phyloP scores from a whole-genome alignment of 2,113 vertebrate species.

The Trachemys scripta region DNA sequence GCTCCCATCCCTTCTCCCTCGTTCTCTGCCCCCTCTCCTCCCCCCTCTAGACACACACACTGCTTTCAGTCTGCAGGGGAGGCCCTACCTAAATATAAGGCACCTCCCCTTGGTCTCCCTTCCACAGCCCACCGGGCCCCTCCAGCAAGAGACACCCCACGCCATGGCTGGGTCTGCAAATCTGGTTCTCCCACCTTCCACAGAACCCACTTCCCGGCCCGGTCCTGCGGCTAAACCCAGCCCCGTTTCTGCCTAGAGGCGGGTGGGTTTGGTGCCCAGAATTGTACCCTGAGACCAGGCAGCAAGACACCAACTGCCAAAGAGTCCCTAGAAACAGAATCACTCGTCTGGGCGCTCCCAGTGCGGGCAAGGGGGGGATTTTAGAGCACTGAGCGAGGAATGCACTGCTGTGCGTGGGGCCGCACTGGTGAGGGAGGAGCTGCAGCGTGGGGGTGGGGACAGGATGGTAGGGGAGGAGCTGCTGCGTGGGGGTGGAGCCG shows the following conservation, averaged over 20 bases:
- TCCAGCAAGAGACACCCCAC: accelerated
- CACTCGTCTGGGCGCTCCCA: background rate
- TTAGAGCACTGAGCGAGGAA: no score
- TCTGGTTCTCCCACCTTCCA: accelerated
- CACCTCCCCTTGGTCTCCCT: background rate
- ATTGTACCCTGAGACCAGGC: background rate
- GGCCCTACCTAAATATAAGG: background rate
- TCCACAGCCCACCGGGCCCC: no score
- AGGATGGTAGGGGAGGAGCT: no score
- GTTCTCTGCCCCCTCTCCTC: no score
- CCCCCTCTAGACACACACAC: accelerated
- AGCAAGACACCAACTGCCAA: background rate
- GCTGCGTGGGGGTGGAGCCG: no score
- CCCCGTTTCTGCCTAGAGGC: background rate
- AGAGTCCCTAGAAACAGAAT: background rate
- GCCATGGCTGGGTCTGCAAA: accelerated
- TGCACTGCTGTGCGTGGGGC: background rate
- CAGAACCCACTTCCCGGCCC: accelerated
- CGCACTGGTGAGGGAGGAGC: background rate
- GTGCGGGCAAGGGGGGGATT: accelerated
- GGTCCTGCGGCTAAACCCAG: accelerated
- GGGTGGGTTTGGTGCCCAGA: background rate
- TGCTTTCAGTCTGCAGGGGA: background rate
- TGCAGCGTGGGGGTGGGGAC: no score
- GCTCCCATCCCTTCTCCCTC: background rate